Evolutionary conservation across 37 sponge, comb jelly and placozoan genomes (phyloP), one percentile per base, ranked within the genome.

Genomic region (Trichoplax adhaerens): DNA sequence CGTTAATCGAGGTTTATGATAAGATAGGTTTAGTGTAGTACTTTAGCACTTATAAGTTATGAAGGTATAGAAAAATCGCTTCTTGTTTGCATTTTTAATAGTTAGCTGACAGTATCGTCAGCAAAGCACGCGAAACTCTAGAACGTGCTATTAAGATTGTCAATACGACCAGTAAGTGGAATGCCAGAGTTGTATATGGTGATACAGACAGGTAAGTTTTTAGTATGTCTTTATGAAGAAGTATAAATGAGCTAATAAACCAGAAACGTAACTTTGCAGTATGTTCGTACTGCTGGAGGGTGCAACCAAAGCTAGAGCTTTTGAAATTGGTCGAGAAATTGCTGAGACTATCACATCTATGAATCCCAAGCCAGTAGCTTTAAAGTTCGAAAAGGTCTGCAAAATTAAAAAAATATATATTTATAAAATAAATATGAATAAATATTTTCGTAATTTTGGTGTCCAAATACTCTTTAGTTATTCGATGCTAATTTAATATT

Each of bases 301-400:
- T 53, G 82, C 67, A 0, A 74, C 79, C 1, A 86, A 86, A 59
- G 90, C 81, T 12, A 83, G 85, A 50, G 87, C 95, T 10, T 94
- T 94, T 74, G 62, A 71, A 3, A 79, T 89, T 67, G 90, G 95
- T 1, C 68, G 78, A 55, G 87, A 94, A 58, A 94, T 94, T 54
- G 79, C 72, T 46, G 78, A 81, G 4, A 62, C 66, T 50, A 90
- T 94, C 4, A 89, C 95, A 2, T 79, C 77, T 10, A 58, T 66
- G n/a, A 89, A 86, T 65, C 90, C 87, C n/a, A 83, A 84, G 72
- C 95, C 95, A 49, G 83, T 94, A 12, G 89, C 89, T 57, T 75
- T 94, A 63, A 94, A 89, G 66, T 89, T 94, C 82, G 90, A 94
- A 72, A 94, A 89, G 82, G 91, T 84, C 29, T 29, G 29, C 29